These are phyloP conservation scores for Ancistrus triradiatus DNA, from an alignment of 2,113 vertebrate genomes.

Conservation along the genomic window DNA sequence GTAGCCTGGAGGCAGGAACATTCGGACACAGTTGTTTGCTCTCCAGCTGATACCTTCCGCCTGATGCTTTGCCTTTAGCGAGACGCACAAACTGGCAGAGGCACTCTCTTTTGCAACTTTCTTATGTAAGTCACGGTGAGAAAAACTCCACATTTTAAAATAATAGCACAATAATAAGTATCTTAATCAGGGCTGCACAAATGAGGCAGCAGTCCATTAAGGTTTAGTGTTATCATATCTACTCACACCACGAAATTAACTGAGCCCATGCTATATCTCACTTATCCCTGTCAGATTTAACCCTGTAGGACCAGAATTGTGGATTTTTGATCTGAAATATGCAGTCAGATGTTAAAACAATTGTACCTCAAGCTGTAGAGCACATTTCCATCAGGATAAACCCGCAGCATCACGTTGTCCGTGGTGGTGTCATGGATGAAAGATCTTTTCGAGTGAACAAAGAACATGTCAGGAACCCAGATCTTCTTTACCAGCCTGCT, in stretches of 20 bases:
- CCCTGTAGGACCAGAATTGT: too few relatives aligned
- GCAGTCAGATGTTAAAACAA: neutral
- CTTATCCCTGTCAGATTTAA: too few relatives aligned
- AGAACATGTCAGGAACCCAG: conserved; percentile 98
- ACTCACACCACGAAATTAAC: too few relatives aligned
- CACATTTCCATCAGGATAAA: conserved; percentile 92
- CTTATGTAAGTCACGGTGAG: neutral
- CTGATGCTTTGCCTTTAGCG: conserved; percentile 24
- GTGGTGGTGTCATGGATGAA: conserved; percentile 98
- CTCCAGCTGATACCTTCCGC: conserved; percentile 22
- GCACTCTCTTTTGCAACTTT: neutral
- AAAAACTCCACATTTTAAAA: neutral
- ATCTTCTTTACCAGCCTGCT: conserved; percentile 96
- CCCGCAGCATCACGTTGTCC: conserved; percentile 93
- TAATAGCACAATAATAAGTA: neutral
- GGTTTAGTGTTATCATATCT: too few relatives aligned
- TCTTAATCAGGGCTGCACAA: too few relatives aligned
- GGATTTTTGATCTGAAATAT: too few relatives aligned
- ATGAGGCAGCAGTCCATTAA: too few relatives aligned
- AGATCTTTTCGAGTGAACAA: conserved; percentile 94
- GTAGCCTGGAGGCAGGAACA: conserved; percentile 25
- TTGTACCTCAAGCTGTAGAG: conserved; percentile 93
- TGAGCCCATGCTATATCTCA: too few relatives aligned
- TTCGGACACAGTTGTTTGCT: conserved; percentile 23
- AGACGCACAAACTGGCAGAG: neutral